Evolutionary conservation across 2,888 invertebrate genomes (phyloP), one percentile per base, ranked within the genome.

Genomic region (Holacanthella duospinosa): DNA sequence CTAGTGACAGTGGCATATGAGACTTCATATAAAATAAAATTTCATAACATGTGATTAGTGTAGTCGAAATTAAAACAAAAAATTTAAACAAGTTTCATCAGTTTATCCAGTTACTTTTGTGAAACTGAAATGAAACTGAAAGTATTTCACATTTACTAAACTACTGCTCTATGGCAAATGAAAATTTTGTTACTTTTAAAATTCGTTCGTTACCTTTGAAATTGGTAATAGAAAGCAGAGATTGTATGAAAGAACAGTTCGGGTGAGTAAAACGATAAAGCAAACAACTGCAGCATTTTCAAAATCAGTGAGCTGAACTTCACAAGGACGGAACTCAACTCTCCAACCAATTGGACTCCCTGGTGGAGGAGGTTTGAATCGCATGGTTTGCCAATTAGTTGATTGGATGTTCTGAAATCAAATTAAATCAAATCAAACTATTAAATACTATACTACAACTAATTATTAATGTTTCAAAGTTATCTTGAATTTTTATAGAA

Each of bases 341-440:
- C 99, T 84, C 99, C 99, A 99, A 43, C 99, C 99, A 75, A 99
- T 99, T 59, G 90, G 83, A 9, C 93, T 92, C 77, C 93, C 87
- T 0, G 94, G 92, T 27, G 95, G 94, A 54, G 97, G 97, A 29
- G 96, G 96, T 80, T 99, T 99, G 80, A 99, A 99, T 48, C 94
- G 83, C 94, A 97, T 94, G 36, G 95, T 94, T 80, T 97, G 96
- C 97, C 97, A 97, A 80, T 97, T 97, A 29, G 97, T 97, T 0
- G 96, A 96, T 77, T 97, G 96, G 72, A 97, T 94, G 77, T 97
- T 97, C 90, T 92, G 77, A 59, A 44, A 63, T 28, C 55, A 44
- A 55, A 27, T 2, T 54, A 16, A 24, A 24, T 29, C 9, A 36
- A 48, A 60, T 60, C 36, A 21, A 6, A 43, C 9, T 29, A 43